Evolutionary conservation across 2,888 invertebrate species (phyloP).

Genomic region (Cremastinae sp.): DNA sequence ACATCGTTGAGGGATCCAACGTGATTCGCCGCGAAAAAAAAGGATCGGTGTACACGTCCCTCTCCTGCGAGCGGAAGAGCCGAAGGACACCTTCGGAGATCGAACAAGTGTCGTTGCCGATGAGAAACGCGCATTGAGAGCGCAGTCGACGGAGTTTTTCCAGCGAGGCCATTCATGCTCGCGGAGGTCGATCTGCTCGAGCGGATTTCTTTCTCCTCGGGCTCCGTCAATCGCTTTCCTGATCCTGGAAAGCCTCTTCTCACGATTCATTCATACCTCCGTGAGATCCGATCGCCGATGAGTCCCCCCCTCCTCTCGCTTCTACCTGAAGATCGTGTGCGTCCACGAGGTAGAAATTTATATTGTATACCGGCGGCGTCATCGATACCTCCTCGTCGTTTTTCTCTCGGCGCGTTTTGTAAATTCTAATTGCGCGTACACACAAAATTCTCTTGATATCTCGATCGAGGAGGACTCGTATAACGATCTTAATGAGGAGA

Average conservation of each 20-base stretch:
- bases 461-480: no score
- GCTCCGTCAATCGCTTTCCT: slow-evolving; percentile 16
- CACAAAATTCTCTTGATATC: no score
- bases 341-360: slow-evolving; percentile 45
- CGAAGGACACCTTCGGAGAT: slow-evolving; percentile 11
- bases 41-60: slow-evolving; percentile 41
- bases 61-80: slow-evolving; percentile 28
- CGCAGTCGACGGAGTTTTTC: slow-evolving; percentile 69
- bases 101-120: slow-evolving; percentile 7
- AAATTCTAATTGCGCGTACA: no score
- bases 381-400: no score
- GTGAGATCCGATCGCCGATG: slow-evolving; percentile 71
- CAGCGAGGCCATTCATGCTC: slow-evolving; percentile 71
- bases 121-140: slow-evolving; percentile 22
- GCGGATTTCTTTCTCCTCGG: slow-evolving; percentile 60
- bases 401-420: no score
- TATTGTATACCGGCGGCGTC: slow-evolving; percentile 35
- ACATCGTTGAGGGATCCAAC: slow-evolving; percentile 61
- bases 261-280: slow-evolving; percentile 77
- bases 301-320: slow-evolving; percentile 35
- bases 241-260: slow-evolving; percentile 65
- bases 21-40: slow-evolving; percentile 57
- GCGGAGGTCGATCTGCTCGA: slow-evolving; percentile 43
- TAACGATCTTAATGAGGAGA: neutral
- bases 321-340: slow-evolving; percentile 42